Percentiles rank a stretch among this genome's conserved stretches.
phyloP scores from a whole-genome alignment of 1,140 invertebrate species.

The Gonatopus flavifemur region DNA sequence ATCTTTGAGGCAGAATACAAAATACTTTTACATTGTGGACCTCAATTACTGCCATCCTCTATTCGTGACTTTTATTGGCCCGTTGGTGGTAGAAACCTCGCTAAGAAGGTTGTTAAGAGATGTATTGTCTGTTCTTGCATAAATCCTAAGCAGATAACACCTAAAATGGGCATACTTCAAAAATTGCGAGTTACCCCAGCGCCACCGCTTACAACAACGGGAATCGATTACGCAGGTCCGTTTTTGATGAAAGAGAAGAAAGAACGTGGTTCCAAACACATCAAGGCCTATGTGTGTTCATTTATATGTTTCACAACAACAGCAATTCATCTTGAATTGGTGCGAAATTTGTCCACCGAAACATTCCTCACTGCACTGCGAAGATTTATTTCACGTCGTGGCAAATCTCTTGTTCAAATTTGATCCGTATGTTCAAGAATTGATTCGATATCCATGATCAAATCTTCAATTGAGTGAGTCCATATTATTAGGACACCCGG shows the following conservation, averaged over 20 bases:
- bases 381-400: constrained; percentile 33
- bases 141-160: constrained; percentile 12
- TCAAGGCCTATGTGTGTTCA: constrained; percentile 42
- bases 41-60: constrained; percentile 1
- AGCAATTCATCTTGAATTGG: constrained; percentile 46
- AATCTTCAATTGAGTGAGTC: no score
- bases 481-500: no score
- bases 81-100: constrained; percentile 2
- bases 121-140: constrained; percentile 18
- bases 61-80: constrained; percentile 20
- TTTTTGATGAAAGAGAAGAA: constrained; percentile 27
- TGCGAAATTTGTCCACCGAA: constrained; percentile 33
- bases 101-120: constrained; percentile 5
- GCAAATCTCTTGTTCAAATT: no score
- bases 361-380: constrained; percentile 31
- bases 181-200: constrained; percentile 24
- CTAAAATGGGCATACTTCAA: constrained; percentile 39
- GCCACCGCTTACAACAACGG: constrained; percentile 34
- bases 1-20: constrained; percentile 4
- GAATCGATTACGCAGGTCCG: constrained; percentile 41
- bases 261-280: constrained; percentile 6
- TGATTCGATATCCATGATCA: no score
- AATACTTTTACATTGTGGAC: constrained; percentile 8
- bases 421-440: no score
- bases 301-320: constrained; percentile 43